phyloP scores from a whole-genome alignment of 2,113 vertebrate genomes.

The Blennius ocellaris region DNA sequence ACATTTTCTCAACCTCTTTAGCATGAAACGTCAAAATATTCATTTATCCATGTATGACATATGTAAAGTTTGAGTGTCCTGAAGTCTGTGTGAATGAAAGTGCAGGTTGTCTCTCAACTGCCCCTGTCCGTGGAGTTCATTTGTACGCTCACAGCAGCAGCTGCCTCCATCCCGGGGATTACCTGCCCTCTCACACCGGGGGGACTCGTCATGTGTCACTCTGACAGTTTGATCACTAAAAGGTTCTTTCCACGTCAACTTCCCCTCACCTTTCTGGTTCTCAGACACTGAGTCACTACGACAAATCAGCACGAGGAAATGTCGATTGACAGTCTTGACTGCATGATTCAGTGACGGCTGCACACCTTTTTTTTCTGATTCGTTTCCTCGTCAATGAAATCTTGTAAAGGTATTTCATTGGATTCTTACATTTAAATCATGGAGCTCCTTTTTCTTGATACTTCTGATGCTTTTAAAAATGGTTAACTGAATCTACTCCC shows the following conservation, averaged over 20 bases:
- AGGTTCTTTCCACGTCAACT: conserved; percentile 80
- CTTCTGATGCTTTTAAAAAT: too few species aligned
- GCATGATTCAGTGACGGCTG: too few species aligned
- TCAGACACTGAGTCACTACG: conserved; percentile 42
- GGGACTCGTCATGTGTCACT: conserved; percentile 6
- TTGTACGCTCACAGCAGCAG: conserved; percentile 42
- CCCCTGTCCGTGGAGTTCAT: conserved; percentile 37
- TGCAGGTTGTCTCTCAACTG: background rate
- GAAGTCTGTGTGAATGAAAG: too few species aligned
- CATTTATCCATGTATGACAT: background rate
- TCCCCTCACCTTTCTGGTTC: conserved; percentile 61
- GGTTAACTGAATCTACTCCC: too few species aligned
- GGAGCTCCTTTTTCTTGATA: too few species aligned
- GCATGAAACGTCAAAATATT: background rate
- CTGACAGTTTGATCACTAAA: conserved; percentile 65
- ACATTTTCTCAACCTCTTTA: too few species aligned
- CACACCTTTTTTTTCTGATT: background rate
- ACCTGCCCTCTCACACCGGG: conserved; percentile 60
- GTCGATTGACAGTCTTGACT: background rate
- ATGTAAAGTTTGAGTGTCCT: too few species aligned
- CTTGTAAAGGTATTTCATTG: too few species aligned
- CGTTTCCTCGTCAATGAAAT: too few species aligned
- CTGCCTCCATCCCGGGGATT: conserved; percentile 71
- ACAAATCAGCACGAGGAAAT: conserved; percentile 11
- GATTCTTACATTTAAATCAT: too few species aligned